Conservation (phyloP, 2,888 invertebrate genomes). For the Sarcophaga rosellei region DNA sequence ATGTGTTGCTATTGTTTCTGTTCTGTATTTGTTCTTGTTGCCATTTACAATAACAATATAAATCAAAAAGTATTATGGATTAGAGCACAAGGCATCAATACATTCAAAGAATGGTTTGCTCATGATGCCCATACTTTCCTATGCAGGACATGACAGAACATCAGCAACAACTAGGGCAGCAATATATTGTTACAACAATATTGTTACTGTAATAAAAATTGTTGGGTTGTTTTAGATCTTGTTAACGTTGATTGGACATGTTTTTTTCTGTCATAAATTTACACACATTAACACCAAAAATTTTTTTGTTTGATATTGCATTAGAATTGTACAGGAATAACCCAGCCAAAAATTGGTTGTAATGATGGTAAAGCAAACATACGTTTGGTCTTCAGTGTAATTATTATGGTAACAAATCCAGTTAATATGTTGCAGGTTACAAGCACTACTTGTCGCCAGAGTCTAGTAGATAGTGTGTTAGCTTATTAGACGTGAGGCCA, state of each 20-base stretch:
- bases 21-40: background rate
- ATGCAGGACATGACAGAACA: background rate
- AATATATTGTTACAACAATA: too few species aligned
- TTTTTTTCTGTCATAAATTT: constrained; percentile 20
- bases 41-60: constrained; percentile 18
- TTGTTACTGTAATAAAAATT: background rate
- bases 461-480: too few species aligned
- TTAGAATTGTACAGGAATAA: background rate
- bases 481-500: too few species aligned
- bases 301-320: background rate
- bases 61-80: constrained; percentile 39
- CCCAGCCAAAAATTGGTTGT: background rate
- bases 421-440: too few species aligned
- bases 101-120: background rate
- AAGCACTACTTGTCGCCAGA: too few species aligned
- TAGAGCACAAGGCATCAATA: background rate
- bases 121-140: background rate
- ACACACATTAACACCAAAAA: background rate
- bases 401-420: too few species aligned
- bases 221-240: constrained; percentile 29
- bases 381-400: too few species aligned
- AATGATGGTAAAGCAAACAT: too few species aligned
- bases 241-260: constrained; percentile 33
- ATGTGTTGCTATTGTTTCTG: background rate
- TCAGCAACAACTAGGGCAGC: constrained; percentile 7